Evolutionary conservation across 2,113 vertebrate species (phyloP).

Genomic region (Porphyrio hochstetteri): DNA sequence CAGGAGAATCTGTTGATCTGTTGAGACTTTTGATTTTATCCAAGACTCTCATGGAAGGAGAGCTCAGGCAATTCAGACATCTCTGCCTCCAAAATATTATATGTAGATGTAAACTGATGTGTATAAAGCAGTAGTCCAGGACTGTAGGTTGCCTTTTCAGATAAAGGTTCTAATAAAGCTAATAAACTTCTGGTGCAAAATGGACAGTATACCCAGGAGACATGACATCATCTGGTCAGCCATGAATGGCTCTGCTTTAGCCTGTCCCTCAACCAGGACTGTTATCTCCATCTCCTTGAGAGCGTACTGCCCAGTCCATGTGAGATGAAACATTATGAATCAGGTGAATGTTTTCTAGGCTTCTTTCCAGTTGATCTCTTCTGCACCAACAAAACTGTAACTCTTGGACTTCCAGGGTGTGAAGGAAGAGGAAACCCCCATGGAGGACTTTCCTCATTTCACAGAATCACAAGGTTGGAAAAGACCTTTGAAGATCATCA

Average conservation of each 20-base stretch:
- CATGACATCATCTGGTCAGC: not conserved
- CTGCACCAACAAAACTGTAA: not conserved
- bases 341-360: not conserved
- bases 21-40: not conserved
- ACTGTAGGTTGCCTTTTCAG: not conserved
- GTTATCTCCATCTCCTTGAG: not conserved
- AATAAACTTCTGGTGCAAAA: not conserved
- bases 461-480: no score
- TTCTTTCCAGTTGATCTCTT: not conserved
- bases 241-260: not conserved
- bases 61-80: not conserved
- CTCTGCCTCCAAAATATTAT: not conserved
- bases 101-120: not conserved
- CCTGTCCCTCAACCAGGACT: not conserved
- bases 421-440: not conserved
- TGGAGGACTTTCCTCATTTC: not conserved
- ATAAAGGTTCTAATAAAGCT: not conserved
- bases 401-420: not conserved
- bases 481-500: no score
- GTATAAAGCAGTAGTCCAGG: not conserved
- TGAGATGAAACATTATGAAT: not conserved
- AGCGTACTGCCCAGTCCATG: not conserved
- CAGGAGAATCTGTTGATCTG: not conserved
- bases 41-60: not conserved
- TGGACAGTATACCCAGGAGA: not conserved